A percentile compares a stretch with the other conserved stretches of the same genome.
Conservation (phyloP, 2,888 invertebrate genomes). For the Caenorhabditis zanzibari region DNA sequence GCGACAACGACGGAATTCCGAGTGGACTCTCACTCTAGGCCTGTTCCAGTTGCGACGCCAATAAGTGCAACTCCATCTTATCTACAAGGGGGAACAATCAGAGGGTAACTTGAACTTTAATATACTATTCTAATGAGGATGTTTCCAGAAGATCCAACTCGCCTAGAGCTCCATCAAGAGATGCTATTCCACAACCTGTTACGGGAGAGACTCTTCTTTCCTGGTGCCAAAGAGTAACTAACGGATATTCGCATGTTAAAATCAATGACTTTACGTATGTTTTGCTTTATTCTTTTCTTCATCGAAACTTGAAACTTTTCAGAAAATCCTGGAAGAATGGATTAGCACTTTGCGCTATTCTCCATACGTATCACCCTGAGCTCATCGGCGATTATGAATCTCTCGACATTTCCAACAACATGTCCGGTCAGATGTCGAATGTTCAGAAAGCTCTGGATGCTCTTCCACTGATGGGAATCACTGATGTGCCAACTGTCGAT, state of each 20-base stretch:
- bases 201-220: conserved; percentile 72
- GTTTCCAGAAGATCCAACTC: conserved; percentile 66
- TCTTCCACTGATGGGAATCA: conserved; percentile 63
- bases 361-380: conserved; percentile 79
- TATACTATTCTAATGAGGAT: background rate
- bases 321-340: conserved; percentile 80
- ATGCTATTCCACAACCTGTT: conserved; percentile 66
- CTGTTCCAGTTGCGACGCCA: conserved; percentile 55
- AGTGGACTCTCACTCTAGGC: conserved; percentile 64
- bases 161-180: conserved; percentile 68
- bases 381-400: conserved; percentile 74
- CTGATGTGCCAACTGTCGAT: conserved; percentile 69
- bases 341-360: conserved; percentile 80
- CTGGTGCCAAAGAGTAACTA: conserved; percentile 78
- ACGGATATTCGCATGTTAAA: conserved; percentile 74
- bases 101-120: conserved; percentile 26
- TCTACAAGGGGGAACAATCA: conserved; percentile 45
- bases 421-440: conserved; percentile 75
- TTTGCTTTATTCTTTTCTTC: background rate
- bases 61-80: conserved; percentile 31
- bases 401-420: conserved; percentile 75
- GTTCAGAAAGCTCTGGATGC: conserved; percentile 69
- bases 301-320: conserved; percentile 33
- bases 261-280: conserved; percentile 77
- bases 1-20: conserved; percentile 52